Evolutionary conservation across 2,888 invertebrate species (phyloP), one percentile per base, ranked within the genome.

Genomic region (Parthenolecanium corni): DNA sequence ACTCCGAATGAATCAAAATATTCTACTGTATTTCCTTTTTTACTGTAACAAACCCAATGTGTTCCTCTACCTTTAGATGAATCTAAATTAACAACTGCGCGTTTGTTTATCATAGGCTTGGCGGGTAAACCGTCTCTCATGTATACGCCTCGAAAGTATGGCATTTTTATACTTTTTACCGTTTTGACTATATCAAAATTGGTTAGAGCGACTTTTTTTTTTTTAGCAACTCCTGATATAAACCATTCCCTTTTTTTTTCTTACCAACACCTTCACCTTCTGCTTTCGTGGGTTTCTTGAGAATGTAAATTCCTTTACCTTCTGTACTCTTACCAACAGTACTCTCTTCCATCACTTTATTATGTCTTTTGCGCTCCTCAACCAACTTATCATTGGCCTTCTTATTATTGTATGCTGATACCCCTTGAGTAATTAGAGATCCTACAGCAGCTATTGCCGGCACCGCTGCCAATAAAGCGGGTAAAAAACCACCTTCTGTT

Each of bases 11-110:
- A 52, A 11, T 52, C 52, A 16, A 23, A 52, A 31, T 52, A 52
- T 25, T 52, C 18, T 16, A 52, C 12, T 4, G n/a, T 14, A n/a
- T 52, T 31, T 3, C 52, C 52, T 25, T n/a, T 18, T 31, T 52
- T 52, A 1, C 2, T 64, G 51, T 69, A 69, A 20, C n/a, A n/a
- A n/a, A n/a, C n/a, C n/a, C n/a, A n/a, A n/a, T n/a, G n/a, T n/a
- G n/a, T n/a, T n/a, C n/a, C 66, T 64, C 2, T 67, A 66, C 68
- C 68, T 69, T 53, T 70, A 24, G 64, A 46, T 36, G 65, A 63
- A 62, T 69, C 68, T 1, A 69, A 49, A 67, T 69, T 68, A 9
- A 69, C 56, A 14, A 68, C 66, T 6, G 62, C 66, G 2, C 52
- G 65, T 65, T 69, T 67, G 44, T 61, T 25, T 49, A 64, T 62